Base-by-base conservation (phyloP, 2,888 invertebrate species). In the Bellardia bayeri region DNA sequence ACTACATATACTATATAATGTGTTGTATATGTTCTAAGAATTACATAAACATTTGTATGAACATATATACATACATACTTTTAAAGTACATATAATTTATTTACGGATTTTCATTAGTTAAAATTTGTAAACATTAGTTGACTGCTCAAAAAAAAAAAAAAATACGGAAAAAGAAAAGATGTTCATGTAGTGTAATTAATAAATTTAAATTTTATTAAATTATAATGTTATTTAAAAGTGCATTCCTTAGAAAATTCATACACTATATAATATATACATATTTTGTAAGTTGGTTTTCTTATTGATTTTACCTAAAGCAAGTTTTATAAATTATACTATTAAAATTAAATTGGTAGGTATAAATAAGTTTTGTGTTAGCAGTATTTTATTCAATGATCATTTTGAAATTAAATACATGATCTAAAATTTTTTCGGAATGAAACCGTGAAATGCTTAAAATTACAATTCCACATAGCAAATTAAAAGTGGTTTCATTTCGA, bases 31-130 rank as follows among this genome's bases (percentile, higher is more conserved):
- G 37, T 72, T 23, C 23, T 23, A 23, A 23, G 23, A 72, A 33
- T 14, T 72, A 72, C 54, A 72, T 51, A 72, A 54, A 63, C 3
- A 7, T 33, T n/a, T n/a, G n/a, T n/a, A 74, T 16, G n/a, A 13
- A 45, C 23, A 30, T 45, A 4, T 30, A 58, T 30, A 23, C 23
- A 51, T 16, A 16, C 8, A 16, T 54, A 16, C 2, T 16, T 54
- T 1, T 23, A 58, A 49, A 49, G 49, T 49, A 14, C 37, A 37
- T 37, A 37, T 54, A 54, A 16, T 54, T 58, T 58, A 30, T 23
- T 58, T 58, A 58, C 11, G 30, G 4, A 30, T 30, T 58, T 58
- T 13, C 30, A 13, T 9, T 23, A 3, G 51, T 51, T 14, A 14
- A 51, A 14, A 58, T 58, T 58, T 58, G 30, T 58, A 58, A 58